These are phyloP conservation scores for Herpailurus yagouaroundi DNA, from an alignment of 2,113 vertebrate species.

Conservation along the genomic window DNA sequence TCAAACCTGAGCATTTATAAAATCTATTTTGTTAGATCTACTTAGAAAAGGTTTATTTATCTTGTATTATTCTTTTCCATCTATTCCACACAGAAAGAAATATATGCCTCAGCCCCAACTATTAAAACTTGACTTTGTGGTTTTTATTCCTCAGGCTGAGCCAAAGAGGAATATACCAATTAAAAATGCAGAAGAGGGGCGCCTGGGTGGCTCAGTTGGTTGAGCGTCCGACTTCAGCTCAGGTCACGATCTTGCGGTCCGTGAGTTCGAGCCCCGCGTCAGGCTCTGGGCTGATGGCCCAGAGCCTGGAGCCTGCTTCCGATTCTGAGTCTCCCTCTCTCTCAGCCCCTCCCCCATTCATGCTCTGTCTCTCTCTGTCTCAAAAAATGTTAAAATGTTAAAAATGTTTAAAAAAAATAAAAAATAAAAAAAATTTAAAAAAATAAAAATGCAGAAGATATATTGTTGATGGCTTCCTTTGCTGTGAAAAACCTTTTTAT, in stretches of 20 bases:
- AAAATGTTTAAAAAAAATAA: too few relatives aligned
- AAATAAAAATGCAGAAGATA: neutral
- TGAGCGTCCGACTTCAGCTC: too few relatives aligned
- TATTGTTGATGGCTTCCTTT: neutral
- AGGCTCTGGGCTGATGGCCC: too few relatives aligned
- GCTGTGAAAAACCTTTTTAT: neutral
- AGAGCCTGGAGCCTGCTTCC: too few relatives aligned
- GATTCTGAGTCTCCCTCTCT: too few relatives aligned
- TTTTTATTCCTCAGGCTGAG: neutral
- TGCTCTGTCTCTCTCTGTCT: too few relatives aligned
- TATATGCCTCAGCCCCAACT: neutral
- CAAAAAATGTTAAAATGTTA: too few relatives aligned
- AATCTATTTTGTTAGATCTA: neutral
- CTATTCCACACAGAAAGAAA: neutral
- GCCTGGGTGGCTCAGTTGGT: too few relatives aligned
- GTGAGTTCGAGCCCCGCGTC: too few relatives aligned
- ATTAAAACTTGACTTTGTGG: neutral
- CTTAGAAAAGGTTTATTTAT: conserved; percentile 45
- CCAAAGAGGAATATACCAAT: neutral
- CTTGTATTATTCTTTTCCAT: conserved; percentile 40
- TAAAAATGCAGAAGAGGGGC: neutral
- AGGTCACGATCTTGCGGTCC: too few relatives aligned
- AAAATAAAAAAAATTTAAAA: too few relatives aligned
- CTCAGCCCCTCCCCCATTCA: too few relatives aligned
- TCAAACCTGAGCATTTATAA: neutral